Percentiles rank a stretch among this genome's conserved stretches.
Evolutionary conservation across 2,888 invertebrate species (phyloP).

Genomic region (Zhuqinia jingwanae): DNA sequence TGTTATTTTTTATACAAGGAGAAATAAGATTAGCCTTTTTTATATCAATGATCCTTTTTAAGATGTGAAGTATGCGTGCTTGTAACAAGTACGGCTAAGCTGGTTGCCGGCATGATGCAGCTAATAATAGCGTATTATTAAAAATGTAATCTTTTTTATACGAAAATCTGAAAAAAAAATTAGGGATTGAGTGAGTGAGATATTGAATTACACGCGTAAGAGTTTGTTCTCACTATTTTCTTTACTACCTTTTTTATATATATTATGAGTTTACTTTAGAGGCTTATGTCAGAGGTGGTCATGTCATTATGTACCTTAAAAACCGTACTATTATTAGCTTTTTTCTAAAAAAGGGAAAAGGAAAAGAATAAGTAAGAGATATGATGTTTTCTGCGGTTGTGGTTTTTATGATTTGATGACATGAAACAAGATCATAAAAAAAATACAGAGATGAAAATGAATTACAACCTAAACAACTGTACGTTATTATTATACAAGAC

Average conservation of each 20-base stretch:
- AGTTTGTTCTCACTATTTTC: too few species aligned
- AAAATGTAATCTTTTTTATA: constrained; percentile 43
- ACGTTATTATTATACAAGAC: too few species aligned
- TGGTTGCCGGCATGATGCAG: constrained; percentile 56
- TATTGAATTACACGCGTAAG: too few species aligned
- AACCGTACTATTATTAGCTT: neutral
- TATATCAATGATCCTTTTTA: constrained; percentile 58
- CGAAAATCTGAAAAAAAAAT: too few species aligned
- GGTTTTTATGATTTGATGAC: constrained; percentile 47
- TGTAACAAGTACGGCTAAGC: constrained; percentile 14
- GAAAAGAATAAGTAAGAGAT: neutral
- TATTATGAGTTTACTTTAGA: neutral
- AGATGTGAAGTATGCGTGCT: constrained; percentile 29
- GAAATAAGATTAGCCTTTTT: constrained; percentile 58
- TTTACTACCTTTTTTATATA: neutral
- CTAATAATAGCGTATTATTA: constrained; percentile 46
- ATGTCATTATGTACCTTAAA: neutral
- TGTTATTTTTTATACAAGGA: constrained; percentile 29
- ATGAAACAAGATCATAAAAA: constrained; percentile 52
- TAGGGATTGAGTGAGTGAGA: too few species aligned
- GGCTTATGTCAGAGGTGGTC: neutral
- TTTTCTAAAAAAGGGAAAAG: neutral
- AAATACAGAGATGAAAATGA: constrained; percentile 32
- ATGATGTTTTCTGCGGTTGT: neutral
- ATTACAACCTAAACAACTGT: neutral